A percentile compares a stretch with the other conserved stretches of the same genome.
phyloP scores from a whole-genome alignment of 2,113 vertebrate genomes.

The Meleagris gallopavo region DNA sequence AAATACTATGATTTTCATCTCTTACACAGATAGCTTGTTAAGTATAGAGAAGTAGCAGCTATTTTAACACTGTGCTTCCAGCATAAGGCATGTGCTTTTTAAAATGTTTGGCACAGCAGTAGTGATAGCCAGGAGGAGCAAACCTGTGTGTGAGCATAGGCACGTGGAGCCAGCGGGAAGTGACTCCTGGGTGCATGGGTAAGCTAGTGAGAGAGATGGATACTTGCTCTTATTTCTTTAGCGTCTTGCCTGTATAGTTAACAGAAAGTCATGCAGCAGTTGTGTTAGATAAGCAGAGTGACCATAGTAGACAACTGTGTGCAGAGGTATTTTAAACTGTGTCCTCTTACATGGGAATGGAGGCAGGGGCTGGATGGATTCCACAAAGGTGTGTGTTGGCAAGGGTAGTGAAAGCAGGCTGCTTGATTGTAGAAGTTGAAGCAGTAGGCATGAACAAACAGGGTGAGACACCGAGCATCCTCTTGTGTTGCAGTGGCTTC shows the following conservation, averaged over 20 bases:
- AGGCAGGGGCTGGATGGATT: background rate
- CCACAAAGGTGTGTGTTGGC: background rate
- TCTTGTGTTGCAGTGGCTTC: background rate
- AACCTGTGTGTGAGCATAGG: background rate
- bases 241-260: fast-evolving
- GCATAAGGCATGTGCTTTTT: background rate
- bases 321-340: background rate
- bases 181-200: background rate
- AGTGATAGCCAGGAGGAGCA: background rate
- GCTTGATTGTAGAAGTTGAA: background rate
- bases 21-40: background rate
- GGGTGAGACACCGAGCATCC: background rate
- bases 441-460: background rate
- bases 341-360: background rate
- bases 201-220: background rate
- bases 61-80: background rate
- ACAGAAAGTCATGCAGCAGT: background rate
- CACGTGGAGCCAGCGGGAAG: background rate
- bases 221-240: background rate
- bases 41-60: slow-evolving; percentile 2
- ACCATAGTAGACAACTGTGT: background rate
- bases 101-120: slow-evolving; percentile 2
- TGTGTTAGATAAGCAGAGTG: background rate
- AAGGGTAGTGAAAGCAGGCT: background rate
- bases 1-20: background rate